Conservation (phyloP, 2,113 vertebrate genomes). For the Thamnaconus septentrionalis region DNA sequence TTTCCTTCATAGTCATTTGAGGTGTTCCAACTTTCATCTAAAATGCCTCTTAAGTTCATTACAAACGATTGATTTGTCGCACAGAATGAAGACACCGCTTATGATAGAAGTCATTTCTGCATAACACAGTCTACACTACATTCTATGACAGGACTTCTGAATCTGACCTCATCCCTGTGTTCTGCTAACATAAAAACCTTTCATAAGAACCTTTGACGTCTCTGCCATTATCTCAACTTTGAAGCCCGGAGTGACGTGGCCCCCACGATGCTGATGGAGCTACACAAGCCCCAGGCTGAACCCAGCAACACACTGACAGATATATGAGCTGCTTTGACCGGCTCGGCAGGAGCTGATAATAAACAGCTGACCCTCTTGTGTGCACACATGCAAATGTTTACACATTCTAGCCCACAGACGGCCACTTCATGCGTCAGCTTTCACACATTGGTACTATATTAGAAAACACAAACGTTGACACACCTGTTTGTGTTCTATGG, state of each 20-base stretch:
- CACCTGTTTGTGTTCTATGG: slow-evolving; percentile 23
- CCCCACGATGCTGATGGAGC: slow-evolving; percentile 11
- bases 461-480: slow-evolving; percentile 24
- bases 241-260: neutral
- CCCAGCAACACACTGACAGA: neutral
- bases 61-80: no score
- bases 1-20: no score
- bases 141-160: no score
- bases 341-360: slow-evolving; percentile 36
- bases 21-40: no score
- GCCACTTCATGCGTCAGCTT: slow-evolving; percentile 4
- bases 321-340: neutral
- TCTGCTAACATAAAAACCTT: no score
- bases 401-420: neutral
- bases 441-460: slow-evolving; percentile 17
- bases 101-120: no score
- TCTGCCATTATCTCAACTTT: slow-evolving; percentile 12
- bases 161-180: no score
- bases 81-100: no score
- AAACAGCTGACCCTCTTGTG: slow-evolving; percentile 27
- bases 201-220: slow-evolving; percentile 11
- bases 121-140: no score
- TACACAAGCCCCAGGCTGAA: slow-evolving; percentile 9
- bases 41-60: no score
- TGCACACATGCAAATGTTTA: slow-evolving; percentile 23